Evolutionary conservation across 2,888 invertebrate genomes (phyloP), one percentile per base, ranked within the genome.

Genomic region (Amphipoea oculea): DNA sequence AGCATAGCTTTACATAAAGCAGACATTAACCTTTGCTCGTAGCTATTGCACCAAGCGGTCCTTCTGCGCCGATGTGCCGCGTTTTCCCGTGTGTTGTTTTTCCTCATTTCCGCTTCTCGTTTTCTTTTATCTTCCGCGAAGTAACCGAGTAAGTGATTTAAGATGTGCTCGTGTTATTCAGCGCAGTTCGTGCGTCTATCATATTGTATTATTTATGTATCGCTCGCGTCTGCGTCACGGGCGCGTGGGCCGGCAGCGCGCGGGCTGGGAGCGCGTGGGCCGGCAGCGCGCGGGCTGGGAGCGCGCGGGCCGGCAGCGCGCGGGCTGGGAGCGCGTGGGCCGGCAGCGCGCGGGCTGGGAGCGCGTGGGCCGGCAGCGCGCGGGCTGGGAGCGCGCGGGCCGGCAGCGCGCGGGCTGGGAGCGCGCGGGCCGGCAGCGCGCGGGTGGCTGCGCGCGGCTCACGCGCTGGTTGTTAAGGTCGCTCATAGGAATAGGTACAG

Each of bases 71-170:
- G 9, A 3, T 1, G 20, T 14, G 17, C n/a, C 5, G 12, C 29
- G 23, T 75, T 14, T 11, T 4, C 11, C 17, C 23, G 69, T 45
- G 40, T 51, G 42, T 51, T 69, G 81, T 45, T 73, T 70, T 74
- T 68, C n/a, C 66, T 67, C 42, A 82, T 75, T 60, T 57, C 62
- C 60, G 82, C 48, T 71, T 63, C 23, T 23, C 66, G 36, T 67
- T 77, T 83, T 60, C 12, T 54, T 71, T 62, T 69, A 45, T 54
- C 60, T 5, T 72, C 45, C 60, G 54, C n/a, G 60, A 65, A 67
- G 45, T 71, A 73, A 45, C n/a, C n/a, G 45, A 78, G 62, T 51
- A 66, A 72, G 65, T 79, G 84, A 84, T 73, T 70, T 78, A 54
- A 42, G 72, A 45, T 23, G 65, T 68, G n/a, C 54, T 42, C 63